Percentiles rank a stretch among this genome's conserved stretches.
These are phyloP conservation scores for Poecilus cupreus DNA, from an alignment of 2,888 invertebrate genomes.

Conservation along the genomic window DNA sequence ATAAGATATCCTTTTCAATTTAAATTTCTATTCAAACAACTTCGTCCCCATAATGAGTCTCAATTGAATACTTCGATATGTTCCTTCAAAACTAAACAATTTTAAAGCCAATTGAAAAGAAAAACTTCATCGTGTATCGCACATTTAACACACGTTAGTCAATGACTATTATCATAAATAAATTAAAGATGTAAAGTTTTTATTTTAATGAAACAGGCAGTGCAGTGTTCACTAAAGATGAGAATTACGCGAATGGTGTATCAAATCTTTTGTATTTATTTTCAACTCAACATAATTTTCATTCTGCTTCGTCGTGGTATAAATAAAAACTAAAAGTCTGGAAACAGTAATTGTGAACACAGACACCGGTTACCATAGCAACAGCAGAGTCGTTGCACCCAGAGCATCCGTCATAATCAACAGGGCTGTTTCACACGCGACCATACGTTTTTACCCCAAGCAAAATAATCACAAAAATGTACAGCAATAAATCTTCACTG, in stretches of 20 bases:
- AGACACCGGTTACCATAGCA: conserved; percentile 48
- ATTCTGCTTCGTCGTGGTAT: not conserved
- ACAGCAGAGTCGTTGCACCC: conserved; percentile 50
- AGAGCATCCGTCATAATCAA: conserved; percentile 55
- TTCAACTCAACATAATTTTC: conserved; percentile 17
- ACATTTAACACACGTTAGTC: too few relatives aligned
- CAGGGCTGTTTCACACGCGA: conserved; percentile 40
- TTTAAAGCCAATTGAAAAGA: too few relatives aligned
- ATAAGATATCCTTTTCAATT: too few relatives aligned
- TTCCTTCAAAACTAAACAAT: too few relatives aligned
- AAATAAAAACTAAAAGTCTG: conserved; percentile 25
- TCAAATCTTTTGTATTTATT: not conserved
- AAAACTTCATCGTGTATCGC: too few relatives aligned
- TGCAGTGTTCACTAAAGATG: too few relatives aligned
- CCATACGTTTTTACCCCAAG: conserved; percentile 29
- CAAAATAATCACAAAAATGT: conserved; percentile 40
- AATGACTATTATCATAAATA: too few relatives aligned
- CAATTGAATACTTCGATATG: too few relatives aligned
- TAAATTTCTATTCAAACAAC: too few relatives aligned
- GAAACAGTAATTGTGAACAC: conserved; percentile 31
- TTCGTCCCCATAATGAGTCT: too few relatives aligned
- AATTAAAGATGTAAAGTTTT: too few relatives aligned
- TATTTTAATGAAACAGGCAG: too few relatives aligned
- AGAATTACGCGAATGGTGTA: not conserved
- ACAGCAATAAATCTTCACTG: conserved; percentile 9